Conservation (phyloP, 2,113 vertebrate genomes). For the Bagarius yarrelli region DNA sequence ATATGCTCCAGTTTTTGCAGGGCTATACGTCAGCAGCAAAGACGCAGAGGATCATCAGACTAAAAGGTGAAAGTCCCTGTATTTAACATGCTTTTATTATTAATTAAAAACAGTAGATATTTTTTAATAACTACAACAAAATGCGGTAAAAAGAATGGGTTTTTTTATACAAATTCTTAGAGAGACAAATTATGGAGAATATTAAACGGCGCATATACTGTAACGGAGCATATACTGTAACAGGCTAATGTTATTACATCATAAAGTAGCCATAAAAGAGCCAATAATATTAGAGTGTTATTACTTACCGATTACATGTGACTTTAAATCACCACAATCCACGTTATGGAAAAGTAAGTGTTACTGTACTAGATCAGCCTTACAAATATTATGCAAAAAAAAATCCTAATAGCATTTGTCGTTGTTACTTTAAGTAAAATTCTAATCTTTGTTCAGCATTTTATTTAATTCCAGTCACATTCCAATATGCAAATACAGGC, state of each 20-base stretch:
- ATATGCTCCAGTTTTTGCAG: conserved; percentile 27
- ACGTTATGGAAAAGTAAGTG: background rate
- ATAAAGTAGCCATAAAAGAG: background rate
- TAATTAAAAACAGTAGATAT: background rate
- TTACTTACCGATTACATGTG: background rate
- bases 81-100: too few species aligned
- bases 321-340: background rate
- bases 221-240: background rate
- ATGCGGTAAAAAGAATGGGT: background rate
- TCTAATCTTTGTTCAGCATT: background rate
- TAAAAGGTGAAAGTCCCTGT: background rate
- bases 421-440: too few species aligned
- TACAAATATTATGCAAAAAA: too few species aligned
- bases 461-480: background rate
- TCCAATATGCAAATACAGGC: background rate
- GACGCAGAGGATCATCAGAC: conserved; percentile 5
- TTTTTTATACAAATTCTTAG: too few species aligned
- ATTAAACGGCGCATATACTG: too few species aligned
- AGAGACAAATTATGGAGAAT: too few species aligned
- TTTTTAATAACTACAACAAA: background rate
- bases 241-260: background rate
- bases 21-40: conserved; percentile 17
- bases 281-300: background rate
- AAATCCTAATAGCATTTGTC: too few species aligned
- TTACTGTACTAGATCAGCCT: background rate